These are phyloP conservation scores for Leptoclinus maculatus DNA, from an alignment of 2,797 vertebrate species.

Conservation along the genomic window DNA sequence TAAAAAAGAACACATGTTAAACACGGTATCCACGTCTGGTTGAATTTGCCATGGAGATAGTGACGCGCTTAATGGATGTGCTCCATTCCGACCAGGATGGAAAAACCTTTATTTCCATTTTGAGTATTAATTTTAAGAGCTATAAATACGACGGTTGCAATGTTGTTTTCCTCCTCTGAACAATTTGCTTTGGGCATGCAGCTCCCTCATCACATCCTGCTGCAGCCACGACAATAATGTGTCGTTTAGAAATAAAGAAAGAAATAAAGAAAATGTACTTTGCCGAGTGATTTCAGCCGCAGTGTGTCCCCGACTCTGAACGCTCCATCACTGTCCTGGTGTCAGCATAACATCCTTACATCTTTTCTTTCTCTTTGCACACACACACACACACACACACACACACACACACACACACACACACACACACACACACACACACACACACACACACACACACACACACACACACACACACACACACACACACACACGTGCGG, in stretches of 20 bases:
- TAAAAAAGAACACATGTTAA: too few species aligned
- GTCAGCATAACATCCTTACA: neutral
- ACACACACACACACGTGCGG: neutral
- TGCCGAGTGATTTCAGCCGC: neutral
- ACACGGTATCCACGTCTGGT: too few species aligned
- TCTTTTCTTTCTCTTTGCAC: neutral
- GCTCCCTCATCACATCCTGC: constrained; percentile 10
- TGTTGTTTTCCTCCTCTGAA: constrained; percentile 17
- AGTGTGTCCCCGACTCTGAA: neutral
- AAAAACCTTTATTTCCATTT: neutral
- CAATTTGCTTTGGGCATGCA: constrained; percentile 26
- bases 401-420: too few species aligned
- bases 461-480: neutral
- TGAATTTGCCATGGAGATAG: too few species aligned
- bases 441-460: neutral
- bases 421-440: too few species aligned
- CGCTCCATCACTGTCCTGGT: neutral
- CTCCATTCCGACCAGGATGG: neutral
- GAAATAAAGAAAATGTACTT: neutral
- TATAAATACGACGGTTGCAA: neutral
- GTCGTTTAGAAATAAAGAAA: neutral
- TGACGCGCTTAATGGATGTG: neutral
- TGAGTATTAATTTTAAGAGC: neutral
- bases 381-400: neutral
- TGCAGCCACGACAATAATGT: neutral